Conservation (phyloP, 2,113 vertebrate genomes). For the Solea senegalensis region DNA sequence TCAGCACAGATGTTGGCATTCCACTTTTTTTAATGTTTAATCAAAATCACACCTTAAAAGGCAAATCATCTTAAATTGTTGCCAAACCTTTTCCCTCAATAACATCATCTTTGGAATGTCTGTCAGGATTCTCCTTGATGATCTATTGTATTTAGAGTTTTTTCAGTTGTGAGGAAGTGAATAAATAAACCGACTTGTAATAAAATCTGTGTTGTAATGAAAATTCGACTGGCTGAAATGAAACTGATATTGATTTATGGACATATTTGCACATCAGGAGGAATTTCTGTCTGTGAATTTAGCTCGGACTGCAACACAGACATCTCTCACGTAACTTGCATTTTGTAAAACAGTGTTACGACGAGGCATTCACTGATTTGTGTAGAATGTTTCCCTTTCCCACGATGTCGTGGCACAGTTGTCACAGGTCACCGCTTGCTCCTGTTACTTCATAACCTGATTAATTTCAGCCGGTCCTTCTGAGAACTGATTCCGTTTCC, state of each 20-base stretch:
- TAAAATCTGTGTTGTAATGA: too few relatives aligned
- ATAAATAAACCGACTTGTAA: too few relatives aligned
- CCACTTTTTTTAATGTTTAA: background rate
- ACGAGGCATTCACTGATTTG: background rate
- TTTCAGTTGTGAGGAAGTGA: too few relatives aligned
- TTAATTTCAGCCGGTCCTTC: slow-evolving; percentile 2
- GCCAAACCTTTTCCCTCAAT: too few relatives aligned
- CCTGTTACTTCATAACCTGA: background rate
- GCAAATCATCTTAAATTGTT: background rate
- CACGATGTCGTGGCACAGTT: background rate
- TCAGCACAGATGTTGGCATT: background rate
- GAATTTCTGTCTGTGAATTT: too few relatives aligned
- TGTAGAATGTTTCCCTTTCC: background rate
- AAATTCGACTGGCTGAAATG: too few relatives aligned
- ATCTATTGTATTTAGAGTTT: too few relatives aligned
- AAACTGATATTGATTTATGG: too few relatives aligned
- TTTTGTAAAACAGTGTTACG: background rate
- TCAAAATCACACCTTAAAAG: background rate
- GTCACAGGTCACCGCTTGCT: background rate
- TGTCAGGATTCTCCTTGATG: too few relatives aligned
- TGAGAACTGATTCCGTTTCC: slow-evolving; percentile 24
- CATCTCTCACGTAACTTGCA: background rate
- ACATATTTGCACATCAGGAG: too few relatives aligned
- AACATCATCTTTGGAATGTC: too few relatives aligned
- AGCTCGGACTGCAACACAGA: too few relatives aligned